Base-by-base conservation (phyloP, 2,888 invertebrate species). In the Entomobrya multifasciata region DNA sequence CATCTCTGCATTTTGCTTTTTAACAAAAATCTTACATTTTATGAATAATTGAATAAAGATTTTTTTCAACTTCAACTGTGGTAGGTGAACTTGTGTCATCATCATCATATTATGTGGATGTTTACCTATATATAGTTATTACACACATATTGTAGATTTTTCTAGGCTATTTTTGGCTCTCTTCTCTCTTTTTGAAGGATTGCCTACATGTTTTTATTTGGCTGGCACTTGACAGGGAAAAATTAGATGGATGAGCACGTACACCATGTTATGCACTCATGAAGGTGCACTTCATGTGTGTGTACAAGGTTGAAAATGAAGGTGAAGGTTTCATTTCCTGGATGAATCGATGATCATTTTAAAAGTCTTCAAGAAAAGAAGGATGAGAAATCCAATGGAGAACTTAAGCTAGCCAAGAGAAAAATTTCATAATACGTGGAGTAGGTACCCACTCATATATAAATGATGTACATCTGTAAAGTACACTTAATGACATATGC, bases 281-380 rank as follows among this genome's bases (percentile, higher is more conserved):
- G 36, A 41, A 41, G n/a, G 44, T 67, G 67, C 20, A 67, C 22
- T 67, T 22, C 22, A 44, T n/a, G n/a, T n/a, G n/a, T n/a, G n/a
- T n/a, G n/a, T 20, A 44, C 44, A 67, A 67, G 62, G 36, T 44
- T 41, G 20, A 22, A 20, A 67, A 67, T 44, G 67, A 67, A 67
- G 67, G 67, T 67, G 67, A 67, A 67, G 67, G 44, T 44, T 67
- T 67, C 36, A 65, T 65, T 65, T 65, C 62, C 62, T 65, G 30
- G 17, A 36, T n/a, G 36, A 65, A 36, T 36, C n/a, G 17, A n/a
- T 20, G 17, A 3, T 17, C 55, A 17, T 55, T 55, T 10, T 8
- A 47, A 47, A 47, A 47, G 47, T 47, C 13, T 47, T n/a, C 20
- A 55, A n/a, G 55, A 17, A 17, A 55, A n/a, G 55, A 8, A 17